phyloP scores from a whole-genome alignment of 2,797 vertebrate species.

The Graptemys geographica region DNA sequence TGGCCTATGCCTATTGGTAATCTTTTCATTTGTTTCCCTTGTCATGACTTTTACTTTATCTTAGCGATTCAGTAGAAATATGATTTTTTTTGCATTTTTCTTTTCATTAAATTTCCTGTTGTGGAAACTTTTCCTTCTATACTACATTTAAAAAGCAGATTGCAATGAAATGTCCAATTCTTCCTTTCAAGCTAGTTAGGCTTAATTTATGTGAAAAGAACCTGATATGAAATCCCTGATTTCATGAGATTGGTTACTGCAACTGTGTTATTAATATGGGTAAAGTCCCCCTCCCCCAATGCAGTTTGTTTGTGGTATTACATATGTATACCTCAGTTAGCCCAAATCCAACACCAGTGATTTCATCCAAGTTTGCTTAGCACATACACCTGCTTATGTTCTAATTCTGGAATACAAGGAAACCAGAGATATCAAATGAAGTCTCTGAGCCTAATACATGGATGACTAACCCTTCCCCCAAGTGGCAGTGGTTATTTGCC shows the following conservation, averaged over 20 bases:
- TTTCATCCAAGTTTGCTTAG: not conserved
- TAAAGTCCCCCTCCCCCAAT: too few species aligned
- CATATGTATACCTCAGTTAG: not conserved
- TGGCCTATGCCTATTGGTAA: rapidly evolving
- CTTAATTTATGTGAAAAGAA: not conserved
- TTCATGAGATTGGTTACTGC: not conserved
- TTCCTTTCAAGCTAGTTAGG: not conserved
- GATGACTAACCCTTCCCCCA: too few species aligned
- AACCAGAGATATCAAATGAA: not conserved
- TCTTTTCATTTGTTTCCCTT: not conserved
- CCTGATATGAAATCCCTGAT: not conserved
- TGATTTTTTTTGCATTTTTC: too few species aligned
- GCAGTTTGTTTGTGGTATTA: not conserved
- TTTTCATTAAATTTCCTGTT: not conserved
- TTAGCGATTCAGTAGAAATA: not conserved
- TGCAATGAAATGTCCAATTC: not conserved
- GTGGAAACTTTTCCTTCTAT: not conserved
- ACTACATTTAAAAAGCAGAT: not conserved
- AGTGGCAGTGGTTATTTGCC: too few species aligned
- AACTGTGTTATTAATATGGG: not conserved
- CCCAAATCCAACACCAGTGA: not conserved
- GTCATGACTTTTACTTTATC: not conserved
- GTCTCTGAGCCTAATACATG: too few species aligned
- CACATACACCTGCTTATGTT: too few species aligned
- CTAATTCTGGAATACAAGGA: not conserved